These are phyloP conservation scores for Choloepus didactylus DNA, from an alignment of 2,797 vertebrate genomes.

Conservation along the genomic window DNA sequence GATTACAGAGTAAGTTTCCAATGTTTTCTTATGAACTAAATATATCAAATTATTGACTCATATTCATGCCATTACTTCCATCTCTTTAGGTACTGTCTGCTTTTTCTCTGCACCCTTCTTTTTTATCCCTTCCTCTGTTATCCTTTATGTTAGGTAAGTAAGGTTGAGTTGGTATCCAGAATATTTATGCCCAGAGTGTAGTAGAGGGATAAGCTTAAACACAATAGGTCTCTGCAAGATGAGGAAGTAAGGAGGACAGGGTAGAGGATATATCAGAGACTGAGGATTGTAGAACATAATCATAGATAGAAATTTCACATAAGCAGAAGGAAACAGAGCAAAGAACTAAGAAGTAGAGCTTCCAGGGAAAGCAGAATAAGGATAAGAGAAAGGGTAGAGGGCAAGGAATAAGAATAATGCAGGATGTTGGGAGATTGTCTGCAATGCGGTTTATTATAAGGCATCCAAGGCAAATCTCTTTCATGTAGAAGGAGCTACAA, in stretches of 20 bases:
- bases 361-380: not conserved
- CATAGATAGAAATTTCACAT: not conserved
- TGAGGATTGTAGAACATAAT: not conserved
- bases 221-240: not conserved
- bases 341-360: not conserved
- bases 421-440: not conserved
- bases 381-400: not conserved
- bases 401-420: not conserved
- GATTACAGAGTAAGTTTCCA: not conserved
- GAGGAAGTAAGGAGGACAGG: not conserved
- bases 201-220: not conserved
- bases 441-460: not conserved
- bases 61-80: not conserved
- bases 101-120: not conserved
- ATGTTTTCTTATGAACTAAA: not conserved
- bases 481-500: not conserved
- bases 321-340: not conserved
- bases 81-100: not conserved
- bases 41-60: not conserved
- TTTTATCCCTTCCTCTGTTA: not conserved
- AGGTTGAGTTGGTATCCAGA: no score
- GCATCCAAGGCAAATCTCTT: not conserved
- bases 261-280: not conserved
- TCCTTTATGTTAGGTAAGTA: not conserved
- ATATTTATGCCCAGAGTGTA: not conserved